Conservation (phyloP, 1,140 invertebrate species). For the Pseudomyrmex dendroicus region DNA sequence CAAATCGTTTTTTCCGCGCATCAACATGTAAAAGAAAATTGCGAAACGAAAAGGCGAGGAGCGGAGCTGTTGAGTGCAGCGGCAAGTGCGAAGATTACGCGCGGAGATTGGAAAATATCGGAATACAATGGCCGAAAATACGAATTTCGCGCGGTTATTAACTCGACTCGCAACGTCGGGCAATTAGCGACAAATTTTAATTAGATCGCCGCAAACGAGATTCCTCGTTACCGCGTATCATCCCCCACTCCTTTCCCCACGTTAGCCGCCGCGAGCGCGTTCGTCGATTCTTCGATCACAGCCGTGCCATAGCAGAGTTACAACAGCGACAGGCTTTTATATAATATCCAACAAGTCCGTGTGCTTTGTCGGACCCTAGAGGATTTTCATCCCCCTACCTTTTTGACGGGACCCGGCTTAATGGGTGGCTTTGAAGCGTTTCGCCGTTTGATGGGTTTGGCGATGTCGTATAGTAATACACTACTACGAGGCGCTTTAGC, state of each 20-base stretch:
- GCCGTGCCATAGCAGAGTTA: not conserved
- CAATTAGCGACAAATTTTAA: constrained; percentile 68
- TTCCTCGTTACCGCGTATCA: constrained; percentile 58
- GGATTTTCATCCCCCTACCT: constrained; percentile 54
- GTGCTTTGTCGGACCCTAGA: constrained; percentile 63
- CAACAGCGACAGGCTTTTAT: constrained; percentile 60
- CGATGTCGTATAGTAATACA: constrained; percentile 74
- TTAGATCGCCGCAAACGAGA: constrained; percentile 66
- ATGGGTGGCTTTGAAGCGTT: constrained; percentile 76
- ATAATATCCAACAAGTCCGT: constrained; percentile 56
- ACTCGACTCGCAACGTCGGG: constrained; percentile 39
- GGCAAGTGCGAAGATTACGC: too few species aligned
- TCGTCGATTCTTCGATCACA: constrained; percentile 64
- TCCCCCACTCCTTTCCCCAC: too few species aligned
- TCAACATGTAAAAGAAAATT: too few species aligned
- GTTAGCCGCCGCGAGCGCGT: constrained; percentile 13
- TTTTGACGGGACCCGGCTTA: constrained; percentile 63
- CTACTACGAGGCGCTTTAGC: constrained; percentile 57
- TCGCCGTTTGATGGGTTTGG: constrained; percentile 77
- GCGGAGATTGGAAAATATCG: too few species aligned
- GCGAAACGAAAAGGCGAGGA: not conserved
- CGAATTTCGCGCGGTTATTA: constrained; percentile 26
- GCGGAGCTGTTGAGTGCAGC: not conserved
- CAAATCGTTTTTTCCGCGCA: too few species aligned
- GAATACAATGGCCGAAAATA: constrained; percentile 55